Evolutionary conservation across 2,797 vertebrate species (phyloP).

Genomic region (Oryzias sinensis): DNA sequence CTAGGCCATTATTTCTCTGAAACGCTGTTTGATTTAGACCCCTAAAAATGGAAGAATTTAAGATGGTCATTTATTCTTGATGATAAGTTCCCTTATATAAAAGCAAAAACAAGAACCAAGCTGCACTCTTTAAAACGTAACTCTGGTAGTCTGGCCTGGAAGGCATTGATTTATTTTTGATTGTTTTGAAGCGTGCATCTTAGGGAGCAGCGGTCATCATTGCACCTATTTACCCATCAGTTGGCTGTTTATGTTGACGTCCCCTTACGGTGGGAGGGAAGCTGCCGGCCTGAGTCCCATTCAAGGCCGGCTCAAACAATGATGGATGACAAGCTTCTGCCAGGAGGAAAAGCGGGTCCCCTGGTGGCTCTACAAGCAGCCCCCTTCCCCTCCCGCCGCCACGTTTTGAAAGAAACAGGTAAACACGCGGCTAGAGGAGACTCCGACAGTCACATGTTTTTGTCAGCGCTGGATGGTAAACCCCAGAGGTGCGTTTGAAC

Average conservation of each 20-base stretch:
- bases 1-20: no score
- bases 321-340: slow-evolving; percentile 67
- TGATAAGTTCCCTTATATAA: neutral
- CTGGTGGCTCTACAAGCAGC: slow-evolving; percentile 31
- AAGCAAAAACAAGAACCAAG: no score
- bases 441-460: slow-evolving; percentile 29
- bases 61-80: no score
- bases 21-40: no score
- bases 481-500: slow-evolving; percentile 16
- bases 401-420: slow-evolving; percentile 1
- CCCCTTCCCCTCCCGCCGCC: slow-evolving; percentile 31
- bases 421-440: slow-evolving; percentile 29
- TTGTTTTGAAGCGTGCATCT: slow-evolving; percentile 17
- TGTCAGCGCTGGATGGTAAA: slow-evolving; percentile 14
- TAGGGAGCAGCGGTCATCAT: slow-evolving; percentile 56
- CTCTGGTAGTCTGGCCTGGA: no score
- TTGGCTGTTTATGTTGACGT: slow-evolving; percentile 48
- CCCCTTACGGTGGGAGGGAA: slow-evolving; percentile 47
- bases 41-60: neutral
- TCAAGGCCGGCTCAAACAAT: slow-evolving; percentile 59
- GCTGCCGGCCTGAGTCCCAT: slow-evolving; percentile 64
- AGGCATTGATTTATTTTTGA: neutral
- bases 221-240: slow-evolving; percentile 50
- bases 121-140: no score
- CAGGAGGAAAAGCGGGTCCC: slow-evolving; percentile 48